Evolutionary conservation across 2,113 vertebrate genomes (phyloP).

Genomic region (Caloenas nicobarica): DNA sequence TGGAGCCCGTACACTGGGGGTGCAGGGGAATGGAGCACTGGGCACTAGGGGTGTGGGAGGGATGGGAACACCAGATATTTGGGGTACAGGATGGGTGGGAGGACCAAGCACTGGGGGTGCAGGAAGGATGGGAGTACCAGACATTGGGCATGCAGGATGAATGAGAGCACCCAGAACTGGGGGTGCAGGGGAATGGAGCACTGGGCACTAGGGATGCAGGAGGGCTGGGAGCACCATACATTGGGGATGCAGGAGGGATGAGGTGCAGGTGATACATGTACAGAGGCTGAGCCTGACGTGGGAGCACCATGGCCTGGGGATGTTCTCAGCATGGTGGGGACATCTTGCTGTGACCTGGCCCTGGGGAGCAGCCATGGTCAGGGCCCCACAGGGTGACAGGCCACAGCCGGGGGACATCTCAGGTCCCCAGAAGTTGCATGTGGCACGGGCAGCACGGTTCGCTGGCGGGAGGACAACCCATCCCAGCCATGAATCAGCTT

Average conservation of each 20-base stretch:
- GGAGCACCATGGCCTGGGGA: not conserved
- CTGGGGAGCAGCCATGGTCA: not conserved
- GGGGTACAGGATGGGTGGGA: not conserved
- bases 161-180: not conserved
- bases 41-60: not conserved
- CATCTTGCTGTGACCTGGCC: fast-evolving
- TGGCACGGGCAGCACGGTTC: fast-evolving
- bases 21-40: not conserved
- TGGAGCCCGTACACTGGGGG: fast-evolving
- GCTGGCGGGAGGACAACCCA: not conserved
- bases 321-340: not conserved
- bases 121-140: not conserved
- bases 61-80: not conserved
- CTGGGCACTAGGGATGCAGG: fast-evolving
- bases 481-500: not conserved
- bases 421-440: fast-evolving
- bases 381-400: not conserved
- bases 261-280: not conserved
- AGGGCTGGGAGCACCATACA: not conserved
- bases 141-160: not conserved
- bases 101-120: not conserved
- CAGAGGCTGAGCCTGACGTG: not conserved
- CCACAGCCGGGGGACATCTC: fast-evolving
- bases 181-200: not conserved
- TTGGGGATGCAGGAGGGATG: fast-evolving